Evolutionary conservation across 2,113 vertebrate genomes (phyloP).

Genomic region (Neodon shergylaensis): DNA sequence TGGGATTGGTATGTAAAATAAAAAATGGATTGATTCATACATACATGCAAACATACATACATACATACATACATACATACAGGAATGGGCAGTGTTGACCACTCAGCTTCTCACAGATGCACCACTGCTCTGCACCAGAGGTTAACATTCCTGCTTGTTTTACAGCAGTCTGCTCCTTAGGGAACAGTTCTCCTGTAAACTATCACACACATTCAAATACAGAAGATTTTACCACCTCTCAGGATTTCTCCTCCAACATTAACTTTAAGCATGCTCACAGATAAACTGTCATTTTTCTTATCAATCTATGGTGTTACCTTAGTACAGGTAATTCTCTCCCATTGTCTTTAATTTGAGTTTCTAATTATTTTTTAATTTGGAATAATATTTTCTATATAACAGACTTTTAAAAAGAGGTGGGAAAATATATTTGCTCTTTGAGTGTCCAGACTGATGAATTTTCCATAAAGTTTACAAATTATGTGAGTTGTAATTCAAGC

Average conservation of each 20-base stretch:
- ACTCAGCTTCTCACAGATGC: not conserved
- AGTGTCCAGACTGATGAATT: not conserved
- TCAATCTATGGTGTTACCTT: not conserved
- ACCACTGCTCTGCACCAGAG: not conserved
- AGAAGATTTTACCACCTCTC: not conserved
- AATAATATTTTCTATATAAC: not conserved
- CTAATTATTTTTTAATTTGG: not conserved
- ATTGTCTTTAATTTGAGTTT: not conserved
- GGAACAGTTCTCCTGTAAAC: not conserved
- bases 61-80: too few relatives aligned
- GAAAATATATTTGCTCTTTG: not conserved
- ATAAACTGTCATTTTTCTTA: slow-evolving; percentile 2
- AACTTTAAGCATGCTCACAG: not conserved
- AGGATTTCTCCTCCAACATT: not conserved
- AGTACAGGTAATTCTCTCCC: not conserved
- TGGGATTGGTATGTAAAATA: too few relatives aligned
- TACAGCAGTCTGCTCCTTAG: not conserved
- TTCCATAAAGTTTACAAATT: not conserved
- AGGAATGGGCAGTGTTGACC: not conserved
- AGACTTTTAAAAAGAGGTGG: not conserved
- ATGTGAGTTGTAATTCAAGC: too few relatives aligned
- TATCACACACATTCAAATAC: not conserved
- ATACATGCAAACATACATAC: too few relatives aligned
- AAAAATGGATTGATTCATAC: too few relatives aligned
- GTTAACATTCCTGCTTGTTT: not conserved